A percentile compares a stretch with the other conserved stretches of the same genome.
Evolutionary conservation across 2,113 vertebrate genomes (phyloP).

Genomic region (Syngnathoides biaculeatus): DNA sequence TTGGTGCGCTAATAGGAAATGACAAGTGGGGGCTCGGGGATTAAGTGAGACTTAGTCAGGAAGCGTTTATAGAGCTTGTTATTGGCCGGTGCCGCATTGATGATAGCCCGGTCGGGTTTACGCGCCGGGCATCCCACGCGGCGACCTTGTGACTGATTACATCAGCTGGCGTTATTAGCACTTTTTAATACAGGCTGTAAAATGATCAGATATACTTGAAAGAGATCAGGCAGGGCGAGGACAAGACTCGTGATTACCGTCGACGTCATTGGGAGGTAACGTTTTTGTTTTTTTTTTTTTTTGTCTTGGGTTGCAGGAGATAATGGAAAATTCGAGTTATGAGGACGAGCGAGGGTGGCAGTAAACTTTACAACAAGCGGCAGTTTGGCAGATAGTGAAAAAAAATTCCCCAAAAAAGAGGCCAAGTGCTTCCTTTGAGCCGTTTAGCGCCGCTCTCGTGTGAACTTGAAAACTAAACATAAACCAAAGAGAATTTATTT

Average conservation of each 20-base stretch:
- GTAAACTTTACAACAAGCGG: no score
- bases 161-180: conserved; percentile 1
- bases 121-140: not conserved
- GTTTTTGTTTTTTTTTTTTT: no score
- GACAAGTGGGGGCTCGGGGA: conserved; percentile 12
- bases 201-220: conserved; percentile 13
- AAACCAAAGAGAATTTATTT: no score
- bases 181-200: conserved; percentile 6
- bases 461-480: no score
- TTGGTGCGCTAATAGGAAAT: conserved; percentile 21
- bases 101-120: not conserved
- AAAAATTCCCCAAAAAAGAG: no score
- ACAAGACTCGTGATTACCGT: not conserved
- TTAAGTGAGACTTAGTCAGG: conserved; percentile 23
- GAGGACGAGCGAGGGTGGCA: no score
- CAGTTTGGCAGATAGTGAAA: no score
- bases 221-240: not conserved
- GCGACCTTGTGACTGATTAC: conserved; percentile 1
- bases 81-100: conserved; percentile 6
- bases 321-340: no score
- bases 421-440: no score
- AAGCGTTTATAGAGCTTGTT: conserved; percentile 23
- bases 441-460: no score
- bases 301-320: no score
- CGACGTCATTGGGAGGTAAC: not conserved